Evolutionary conservation across 2,888 invertebrate genomes (phyloP).

Genomic region (Pachliopta kotzebuea): DNA sequence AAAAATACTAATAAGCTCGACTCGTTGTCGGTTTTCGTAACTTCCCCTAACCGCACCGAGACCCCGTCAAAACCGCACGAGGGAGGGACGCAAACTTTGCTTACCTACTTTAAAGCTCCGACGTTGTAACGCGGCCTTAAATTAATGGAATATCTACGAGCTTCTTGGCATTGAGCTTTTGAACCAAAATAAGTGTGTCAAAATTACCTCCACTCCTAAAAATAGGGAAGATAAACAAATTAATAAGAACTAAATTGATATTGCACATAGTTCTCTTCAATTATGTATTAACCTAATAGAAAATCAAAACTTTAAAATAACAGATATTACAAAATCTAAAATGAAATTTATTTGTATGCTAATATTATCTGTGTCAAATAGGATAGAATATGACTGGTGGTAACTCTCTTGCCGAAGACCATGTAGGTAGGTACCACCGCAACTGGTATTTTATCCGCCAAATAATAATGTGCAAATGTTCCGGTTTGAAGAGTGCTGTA

Average conservation of each 20-base stretch:
- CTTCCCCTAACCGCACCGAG: constrained; percentile 47
- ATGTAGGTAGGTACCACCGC: too few relatives aligned
- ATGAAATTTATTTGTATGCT: too few relatives aligned
- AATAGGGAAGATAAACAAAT: background rate
- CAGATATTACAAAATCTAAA: too few relatives aligned
- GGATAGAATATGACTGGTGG: too few relatives aligned
- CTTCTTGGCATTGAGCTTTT: constrained; percentile 32
- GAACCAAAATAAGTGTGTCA: constrained; percentile 3
- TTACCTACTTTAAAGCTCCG: constrained; percentile 36
- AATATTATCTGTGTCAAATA: too few relatives aligned
- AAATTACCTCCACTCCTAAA: too few relatives aligned
- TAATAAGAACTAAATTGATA: background rate
- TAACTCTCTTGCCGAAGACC: too few relatives aligned
- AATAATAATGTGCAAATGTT: too few relatives aligned
- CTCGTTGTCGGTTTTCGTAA: constrained; percentile 42
- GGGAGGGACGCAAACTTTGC: constrained; percentile 40
- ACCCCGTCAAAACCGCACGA: constrained; percentile 51
- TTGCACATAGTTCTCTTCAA: background rate
- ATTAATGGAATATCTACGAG: constrained; percentile 50
- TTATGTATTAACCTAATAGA: background rate
- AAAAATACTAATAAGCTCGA: constrained; percentile 28
- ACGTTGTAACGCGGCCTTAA: constrained; percentile 35
- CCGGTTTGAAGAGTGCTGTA: too few relatives aligned
- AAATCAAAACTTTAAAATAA: too few relatives aligned
- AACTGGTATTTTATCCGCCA: too few relatives aligned